Conservation (phyloP, 2,797 vertebrate genomes). For the Gorsachius magnificus region DNA sequence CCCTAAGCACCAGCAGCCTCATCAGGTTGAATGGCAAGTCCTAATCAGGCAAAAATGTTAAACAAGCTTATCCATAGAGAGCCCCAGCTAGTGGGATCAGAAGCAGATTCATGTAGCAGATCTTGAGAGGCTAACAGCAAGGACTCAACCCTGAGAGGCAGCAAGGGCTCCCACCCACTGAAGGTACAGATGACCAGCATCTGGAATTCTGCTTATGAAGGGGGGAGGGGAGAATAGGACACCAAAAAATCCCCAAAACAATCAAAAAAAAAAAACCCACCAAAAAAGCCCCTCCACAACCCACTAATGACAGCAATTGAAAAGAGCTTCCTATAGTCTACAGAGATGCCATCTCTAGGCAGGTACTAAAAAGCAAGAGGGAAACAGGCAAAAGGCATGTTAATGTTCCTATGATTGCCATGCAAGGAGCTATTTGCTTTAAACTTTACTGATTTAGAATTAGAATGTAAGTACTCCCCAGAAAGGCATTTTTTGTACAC, state of each 20-base stretch:
- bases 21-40: not conserved
- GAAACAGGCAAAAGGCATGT: not conserved
- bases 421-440: not conserved
- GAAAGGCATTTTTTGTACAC: not conserved
- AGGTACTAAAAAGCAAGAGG: not conserved
- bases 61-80: not conserved
- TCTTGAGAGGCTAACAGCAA: not conserved
- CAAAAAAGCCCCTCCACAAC: not conserved
- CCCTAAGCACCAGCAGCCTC: too few species aligned
- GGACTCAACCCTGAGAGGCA: not conserved
- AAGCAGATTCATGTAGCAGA: not conserved
- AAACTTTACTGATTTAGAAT: not conserved
- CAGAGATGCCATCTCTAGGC: not conserved
- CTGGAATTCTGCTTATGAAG: not conserved
- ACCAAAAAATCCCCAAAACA: too few species aligned
- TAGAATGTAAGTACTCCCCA: not conserved
- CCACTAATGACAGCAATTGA: not conserved
- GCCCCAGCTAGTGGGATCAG: not conserved
- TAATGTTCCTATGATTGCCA: not conserved
- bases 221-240: accelerated
- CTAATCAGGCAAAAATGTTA: not conserved
- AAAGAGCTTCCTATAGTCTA: not conserved
- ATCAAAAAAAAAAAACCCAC: not conserved
- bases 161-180: not conserved
- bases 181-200: not conserved